Evolutionary conservation across 2,888 invertebrate genomes (phyloP).

Genomic region (Sarcophaga variegata): DNA sequence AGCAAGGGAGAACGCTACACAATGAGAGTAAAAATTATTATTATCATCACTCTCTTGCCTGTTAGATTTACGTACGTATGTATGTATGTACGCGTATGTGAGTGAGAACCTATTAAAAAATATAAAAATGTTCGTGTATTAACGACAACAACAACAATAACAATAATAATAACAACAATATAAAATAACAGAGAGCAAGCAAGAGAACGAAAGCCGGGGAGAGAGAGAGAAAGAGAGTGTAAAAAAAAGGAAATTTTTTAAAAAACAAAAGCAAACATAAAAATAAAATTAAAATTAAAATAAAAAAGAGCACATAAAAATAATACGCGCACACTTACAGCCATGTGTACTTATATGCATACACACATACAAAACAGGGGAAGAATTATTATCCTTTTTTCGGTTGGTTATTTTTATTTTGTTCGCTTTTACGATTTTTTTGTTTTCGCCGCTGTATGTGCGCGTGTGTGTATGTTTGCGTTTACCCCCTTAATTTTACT

Average conservation of each 20-base stretch:
- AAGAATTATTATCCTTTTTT: conserved; percentile 74
- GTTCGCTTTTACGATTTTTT: conserved; percentile 47
- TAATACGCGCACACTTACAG: no score
- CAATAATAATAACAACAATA: conserved; percentile 61
- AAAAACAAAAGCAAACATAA: conserved; percentile 62
- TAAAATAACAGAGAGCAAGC: conserved; percentile 29
- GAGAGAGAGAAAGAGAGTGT: not conserved
- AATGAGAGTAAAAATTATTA: conserved; percentile 57
- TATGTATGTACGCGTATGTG: no score
- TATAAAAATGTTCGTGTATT: not conserved
- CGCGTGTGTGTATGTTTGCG: not conserved
- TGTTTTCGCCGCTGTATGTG: conserved; percentile 66
- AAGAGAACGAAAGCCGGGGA: no score
- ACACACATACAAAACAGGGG: conserved; percentile 51
- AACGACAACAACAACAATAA: conserved; percentile 36
- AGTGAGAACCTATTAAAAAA: conserved; percentile 47
- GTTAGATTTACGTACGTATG: not conserved
- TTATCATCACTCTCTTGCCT: conserved; percentile 58
- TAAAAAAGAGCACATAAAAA: conserved; percentile 7
- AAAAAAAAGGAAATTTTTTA: not conserved
- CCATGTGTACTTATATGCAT: not conserved
- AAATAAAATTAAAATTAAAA: conserved; percentile 70
- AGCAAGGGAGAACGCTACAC: conserved; percentile 54
- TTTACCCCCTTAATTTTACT: conserved; percentile 48
- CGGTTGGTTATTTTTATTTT: conserved; percentile 74